Evolutionary conservation across 2,888 invertebrate species (phyloP).

Genomic region (Leptopilina myrica): DNA sequence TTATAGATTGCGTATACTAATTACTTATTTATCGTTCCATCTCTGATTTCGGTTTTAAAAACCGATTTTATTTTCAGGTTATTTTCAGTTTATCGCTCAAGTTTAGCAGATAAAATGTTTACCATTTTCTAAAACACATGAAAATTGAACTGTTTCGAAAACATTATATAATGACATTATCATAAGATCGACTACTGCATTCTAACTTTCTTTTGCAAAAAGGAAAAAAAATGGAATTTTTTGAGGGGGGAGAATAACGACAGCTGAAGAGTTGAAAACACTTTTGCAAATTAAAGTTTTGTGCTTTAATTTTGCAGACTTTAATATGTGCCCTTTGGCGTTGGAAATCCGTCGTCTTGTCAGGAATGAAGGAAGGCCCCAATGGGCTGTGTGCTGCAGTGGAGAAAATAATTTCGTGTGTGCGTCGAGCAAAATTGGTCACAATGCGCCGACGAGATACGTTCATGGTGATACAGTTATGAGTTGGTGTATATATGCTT

Average conservation of each 20-base stretch:
- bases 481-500: conserved; percentile 43
- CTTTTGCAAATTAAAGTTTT: conserved; percentile 24
- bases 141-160: not conserved
- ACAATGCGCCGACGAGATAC: conserved; percentile 47
- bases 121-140: not conserved
- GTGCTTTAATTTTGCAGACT: conserved; percentile 37
- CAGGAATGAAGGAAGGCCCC: not conserved
- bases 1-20: not conserved
- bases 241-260: not conserved
- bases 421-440: conserved; percentile 52
- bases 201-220: too few species aligned
- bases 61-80: not conserved
- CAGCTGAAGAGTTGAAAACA: conserved; percentile 29
- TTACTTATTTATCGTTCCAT: not conserved
- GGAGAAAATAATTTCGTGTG: conserved; percentile 48
- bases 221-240: too few species aligned
- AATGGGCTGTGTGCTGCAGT: conserved; percentile 33
- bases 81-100: not conserved
- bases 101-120: not conserved
- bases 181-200: not conserved
- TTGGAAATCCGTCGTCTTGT: conserved; percentile 44
- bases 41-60: not conserved
- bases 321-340: conserved; percentile 36
- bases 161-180: not conserved
- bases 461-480: conserved; percentile 46